Evolutionary conservation across 2,113 vertebrate species (phyloP), one percentile per base, ranked within the genome.

Genomic region (Melanerpes aurifrons): DNA sequence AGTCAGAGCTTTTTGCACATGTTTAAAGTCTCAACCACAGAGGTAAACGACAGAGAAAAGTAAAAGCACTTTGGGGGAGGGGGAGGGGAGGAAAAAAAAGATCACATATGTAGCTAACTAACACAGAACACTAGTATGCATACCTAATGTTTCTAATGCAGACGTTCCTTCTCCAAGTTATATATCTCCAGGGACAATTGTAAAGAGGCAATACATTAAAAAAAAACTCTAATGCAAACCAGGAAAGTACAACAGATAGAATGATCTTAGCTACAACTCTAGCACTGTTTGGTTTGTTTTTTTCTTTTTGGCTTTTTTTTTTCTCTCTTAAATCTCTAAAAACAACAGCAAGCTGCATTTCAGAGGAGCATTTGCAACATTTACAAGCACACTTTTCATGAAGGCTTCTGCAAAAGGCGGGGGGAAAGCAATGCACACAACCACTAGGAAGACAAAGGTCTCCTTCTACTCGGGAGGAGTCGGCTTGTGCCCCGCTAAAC

Each of bases 61-160:
- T 97, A 93, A 97, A 98, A 98, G 97, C 97, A 97, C 93, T 98
- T 88, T 90, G 63, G 91, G 97, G 25, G 24, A 17, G 50, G 50
- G 50, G 50, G 50, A 10, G 37, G 37, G 37, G 37, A 37, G 37
- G 37, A 37, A 37, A 15, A 56, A 56, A 56, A 96, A 98, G 95
- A 98, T 97, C 98, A 98, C 97, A 62, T 97, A 98, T 96, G 97
- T 97, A 97, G 97, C 97, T 98, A 98, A 97, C 97, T 98, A 98
- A 98, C 97, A 98, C 97, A 98, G 92, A 98, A 98, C 96, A 98
- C 97, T 97, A 94, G 50, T 81, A 94, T 96, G 97, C 98, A 97
- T 98, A 98, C 98, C 98, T 98, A 98, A 98, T 98, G 97, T 98
- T 98, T 98, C 98, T 98, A 98, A 98, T 98, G 98, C 98, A 98